Base-by-base conservation (phyloP, 2,113 vertebrate genomes). In the Eulemur macaco region DNA sequence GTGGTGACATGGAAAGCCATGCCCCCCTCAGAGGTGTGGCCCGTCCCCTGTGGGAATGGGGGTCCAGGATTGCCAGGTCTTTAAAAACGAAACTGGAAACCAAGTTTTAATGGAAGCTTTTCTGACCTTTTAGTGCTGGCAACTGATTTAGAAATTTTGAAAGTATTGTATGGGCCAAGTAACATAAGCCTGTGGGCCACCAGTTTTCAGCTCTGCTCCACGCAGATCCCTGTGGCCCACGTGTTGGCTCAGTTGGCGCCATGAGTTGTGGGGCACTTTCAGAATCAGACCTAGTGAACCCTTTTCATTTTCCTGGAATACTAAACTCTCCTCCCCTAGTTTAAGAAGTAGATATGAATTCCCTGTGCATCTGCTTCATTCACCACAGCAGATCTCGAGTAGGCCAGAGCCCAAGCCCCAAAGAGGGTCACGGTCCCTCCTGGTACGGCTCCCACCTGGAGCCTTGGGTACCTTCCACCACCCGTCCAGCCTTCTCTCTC, bases 61-160 rank as follows among this genome's bases (percentile, higher is more conserved):
- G n/a, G 17, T 64, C 52, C 69, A 64, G 8, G 66, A 71, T 15
- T 76, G 13, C 60, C 64, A 92, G 69, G 84, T 77, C n/a, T 88
- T 92, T 73, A 63, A 60, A 94, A 89, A 86, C 93, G 58, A 31
- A 95, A 89, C 34, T 69, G 29, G 56, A 64, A 74, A 17, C 29
- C 60, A 21, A 50, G 7, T 77, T 78, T 78, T 93, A 95, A 81
- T n/a, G 45, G 81, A 90, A 84, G 42, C 5, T 89, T 89, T 85
- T 81, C 37, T 94, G 50, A 94, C 9, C 88, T 92, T 81, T 91
- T 76, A 85, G 73, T 78, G 11, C 91, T 81, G 27, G 39, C 50
- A 95, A 6, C 60, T 77, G 58, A 95, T 63, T 87, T 87, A 82
- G 63, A 74, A 50, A 80, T 58, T 54, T 80, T 73, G 23, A 20